These are phyloP conservation scores for Antrozous pallidus DNA, from an alignment of 2,797 vertebrate species.

Conservation along the genomic window DNA sequence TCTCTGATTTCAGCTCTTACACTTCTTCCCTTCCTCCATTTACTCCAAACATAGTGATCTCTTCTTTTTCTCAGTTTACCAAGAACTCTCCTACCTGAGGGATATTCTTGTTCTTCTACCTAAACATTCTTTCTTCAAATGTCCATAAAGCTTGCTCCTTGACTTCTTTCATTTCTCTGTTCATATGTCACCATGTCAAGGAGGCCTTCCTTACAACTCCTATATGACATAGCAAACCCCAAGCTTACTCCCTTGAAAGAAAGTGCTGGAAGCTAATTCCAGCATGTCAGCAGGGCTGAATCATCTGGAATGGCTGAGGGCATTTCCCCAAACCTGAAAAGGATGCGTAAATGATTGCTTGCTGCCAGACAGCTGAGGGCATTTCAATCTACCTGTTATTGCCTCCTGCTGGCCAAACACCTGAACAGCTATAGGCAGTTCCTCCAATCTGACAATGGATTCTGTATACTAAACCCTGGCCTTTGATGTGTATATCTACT, in stretches of 20 bases:
- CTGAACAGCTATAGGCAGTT: too few species aligned
- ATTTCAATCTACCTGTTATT: too few species aligned
- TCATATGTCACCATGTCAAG: background rate
- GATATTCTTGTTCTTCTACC: background rate
- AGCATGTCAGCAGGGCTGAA: too few species aligned
- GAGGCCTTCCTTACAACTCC: background rate
- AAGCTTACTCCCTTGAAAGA: background rate
- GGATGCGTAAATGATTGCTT: too few species aligned
- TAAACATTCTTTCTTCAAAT: background rate
- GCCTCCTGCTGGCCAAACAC: too few species aligned
- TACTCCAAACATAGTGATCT: background rate
- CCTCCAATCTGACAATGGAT: too few species aligned
- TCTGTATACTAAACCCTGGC: too few species aligned
- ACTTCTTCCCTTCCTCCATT: background rate
- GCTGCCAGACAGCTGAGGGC: too few species aligned
- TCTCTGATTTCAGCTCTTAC: background rate
- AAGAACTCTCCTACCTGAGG: background rate
- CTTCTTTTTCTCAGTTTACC: background rate
- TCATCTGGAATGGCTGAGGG: too few species aligned
- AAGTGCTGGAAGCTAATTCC: too few species aligned
- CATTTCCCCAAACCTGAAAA: too few species aligned
- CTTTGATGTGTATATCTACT: too few species aligned
- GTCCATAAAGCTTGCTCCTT: background rate
- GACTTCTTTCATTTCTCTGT: background rate
- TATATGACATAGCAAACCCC: background rate